Evolutionary conservation across 2,888 invertebrate species (phyloP), one percentile per base, ranked within the genome.

Genomic region (Hypena proboscidalis): DNA sequence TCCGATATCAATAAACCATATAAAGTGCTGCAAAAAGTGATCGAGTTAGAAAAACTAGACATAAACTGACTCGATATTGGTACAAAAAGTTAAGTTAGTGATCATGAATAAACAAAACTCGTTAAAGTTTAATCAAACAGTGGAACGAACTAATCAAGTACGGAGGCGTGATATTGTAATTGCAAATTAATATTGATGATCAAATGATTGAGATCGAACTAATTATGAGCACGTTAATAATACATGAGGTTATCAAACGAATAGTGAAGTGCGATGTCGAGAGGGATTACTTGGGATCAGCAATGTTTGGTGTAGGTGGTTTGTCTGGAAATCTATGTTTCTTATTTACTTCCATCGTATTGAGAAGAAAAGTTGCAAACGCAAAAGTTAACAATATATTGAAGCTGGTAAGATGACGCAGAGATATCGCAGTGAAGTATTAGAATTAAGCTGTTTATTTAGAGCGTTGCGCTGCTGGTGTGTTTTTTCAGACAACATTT

Each of bases 141-240:
- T 51, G 40, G 55, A 60, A 53, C 48, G 49, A 52, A 54, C 46
- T 60, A 63, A 64, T 62, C 60, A 51, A 56, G 46, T 47, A 62
- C 50, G 33, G 53, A 56, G 54, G 54, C 58, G 58, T 58, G 51
- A 59, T 78, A 75, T 77, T 74, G 70, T 80, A 75, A 80, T 80
- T 65, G 66, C 66, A 68, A 74, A 78, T 83, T 80, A 81, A 81
- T 82, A 82, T 82, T 81, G 77, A 81, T 82, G 72, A 70, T 66
- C 63, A 48, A 58, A 61, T 50, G 56, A 63, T 47, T 34, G 45
- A 54, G 67, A 68, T 72, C 68, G 69, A 67, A 63, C 63, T 71
- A 67, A 78, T 76, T 74, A 74, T 50, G 40, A 54, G 42, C 36
- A 36, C 43, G 66, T 76, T 75, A 69, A 79, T 77, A 70, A 77